A percentile compares a stretch with the other conserved stretches of the same genome.
Conservation (phyloP, 2,888 invertebrate genomes). For the Machimus atricapillus region DNA sequence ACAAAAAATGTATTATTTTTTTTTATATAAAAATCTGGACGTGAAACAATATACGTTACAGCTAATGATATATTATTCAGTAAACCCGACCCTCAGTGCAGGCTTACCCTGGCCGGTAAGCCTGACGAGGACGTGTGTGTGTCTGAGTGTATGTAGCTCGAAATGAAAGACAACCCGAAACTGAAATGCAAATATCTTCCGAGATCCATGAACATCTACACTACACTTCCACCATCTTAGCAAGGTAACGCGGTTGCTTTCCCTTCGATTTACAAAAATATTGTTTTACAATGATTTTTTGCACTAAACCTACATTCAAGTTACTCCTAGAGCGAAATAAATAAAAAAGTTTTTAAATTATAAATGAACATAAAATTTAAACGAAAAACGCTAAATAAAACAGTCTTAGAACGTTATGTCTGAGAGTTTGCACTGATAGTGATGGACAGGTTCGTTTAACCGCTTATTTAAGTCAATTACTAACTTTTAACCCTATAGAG, state of each 20-base stretch:
- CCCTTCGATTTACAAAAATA: conserved; percentile 36
- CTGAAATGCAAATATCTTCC: background rate
- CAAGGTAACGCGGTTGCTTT: background rate
- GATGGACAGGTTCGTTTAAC: conserved; percentile 18
- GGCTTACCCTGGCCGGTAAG: background rate
- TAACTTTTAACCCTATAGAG: background rate
- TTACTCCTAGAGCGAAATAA: conserved; percentile 3
- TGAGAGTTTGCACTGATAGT: conserved; percentile 26
- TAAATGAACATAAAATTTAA: conserved; percentile 18
- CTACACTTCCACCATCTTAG: background rate
- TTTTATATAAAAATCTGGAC: background rate
- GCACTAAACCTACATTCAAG: background rate
- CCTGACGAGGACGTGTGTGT: background rate
- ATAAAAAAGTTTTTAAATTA: background rate
- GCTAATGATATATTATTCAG: background rate
- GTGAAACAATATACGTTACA: background rate
- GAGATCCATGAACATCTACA: conserved; percentile 15
- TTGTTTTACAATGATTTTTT: conserved; percentile 24
- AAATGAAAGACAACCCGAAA: background rate
- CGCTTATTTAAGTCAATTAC: background rate
- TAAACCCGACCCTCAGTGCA: background rate
- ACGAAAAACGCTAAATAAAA: conserved; percentile 20
- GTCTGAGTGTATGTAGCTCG: background rate
- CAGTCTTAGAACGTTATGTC: conserved; percentile 36
- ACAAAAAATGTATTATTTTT: background rate